Base-by-base conservation (phyloP, 2,888 invertebrate genomes). In the Eupithecia exiguata region DNA sequence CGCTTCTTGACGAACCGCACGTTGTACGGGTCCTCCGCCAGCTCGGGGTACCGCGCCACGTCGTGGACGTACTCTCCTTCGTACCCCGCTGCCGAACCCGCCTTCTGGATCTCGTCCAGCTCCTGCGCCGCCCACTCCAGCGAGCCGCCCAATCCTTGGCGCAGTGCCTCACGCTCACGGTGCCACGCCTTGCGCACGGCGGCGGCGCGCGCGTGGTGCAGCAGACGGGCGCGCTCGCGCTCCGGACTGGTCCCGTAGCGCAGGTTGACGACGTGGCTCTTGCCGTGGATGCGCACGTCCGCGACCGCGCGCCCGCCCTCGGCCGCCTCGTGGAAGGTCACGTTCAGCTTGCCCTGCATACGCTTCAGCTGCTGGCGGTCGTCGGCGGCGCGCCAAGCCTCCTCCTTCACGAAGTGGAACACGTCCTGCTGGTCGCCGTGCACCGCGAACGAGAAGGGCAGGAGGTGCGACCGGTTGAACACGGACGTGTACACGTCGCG, bases 1-100 rank as follows among this genome's bases (percentile, higher is more conserved):
- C 97, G 96, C 91, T 97, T 97, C 93, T 98, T 98, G 62, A 97
- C 96, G 89, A 98, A 98, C 86, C 97, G 96, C 78, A 99, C 96
- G 93, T 99, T 99, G 94, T 98, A 98, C 10, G 98, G 99, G 94
- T 99, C 99, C 92, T 99, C 99, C 71, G 99, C 98, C 70, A 99
- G 95, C 89, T 99, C 98, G 0, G 99, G 98, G 93, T 98, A 99
- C 76, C 96, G 95, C 83, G 97, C 96, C 46, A 98, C 97, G 88
- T 98, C 98, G 91, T 98, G 98, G 81, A 98, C 97, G 93, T 98
- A 99, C 87, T 98, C 97, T 75, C 97, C 98, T 85, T 98, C 98
- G 92, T 98, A 98, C 83, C 97, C 97, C 53, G 97, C 95, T 74
- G 97, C 97, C 84, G 96, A 96, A 74, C 98, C 98, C 74, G 96